Evolutionary conservation across 2,113 vertebrate genomes (phyloP).

Genomic region (Seriola quinqueradiata): DNA sequence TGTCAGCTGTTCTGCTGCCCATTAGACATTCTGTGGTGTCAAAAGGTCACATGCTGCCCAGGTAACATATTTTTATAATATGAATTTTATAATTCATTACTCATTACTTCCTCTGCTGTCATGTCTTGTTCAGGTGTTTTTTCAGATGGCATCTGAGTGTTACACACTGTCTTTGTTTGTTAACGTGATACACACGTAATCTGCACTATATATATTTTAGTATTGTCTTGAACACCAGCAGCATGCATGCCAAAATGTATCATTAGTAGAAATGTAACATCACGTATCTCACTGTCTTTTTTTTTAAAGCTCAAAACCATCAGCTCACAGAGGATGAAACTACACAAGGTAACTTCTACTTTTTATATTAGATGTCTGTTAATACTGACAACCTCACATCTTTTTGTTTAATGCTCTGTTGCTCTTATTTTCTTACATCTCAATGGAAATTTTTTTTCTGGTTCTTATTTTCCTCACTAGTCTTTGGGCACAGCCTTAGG

Average conservation of each 20-base stretch:
- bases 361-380: neutral
- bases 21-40: slow-evolving; percentile 30
- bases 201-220: neutral
- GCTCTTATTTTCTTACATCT: neutral
- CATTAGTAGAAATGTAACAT: neutral
- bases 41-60: slow-evolving; percentile 32
- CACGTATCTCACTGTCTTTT: neutral
- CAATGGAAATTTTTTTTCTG: neutral
- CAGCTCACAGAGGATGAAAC: slow-evolving; percentile 12
- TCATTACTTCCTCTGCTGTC: neutral
- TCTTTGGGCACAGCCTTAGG: neutral
- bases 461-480: neutral
- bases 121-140: too few relatives aligned
- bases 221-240: neutral
- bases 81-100: neutral
- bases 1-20: slow-evolving; percentile 72
- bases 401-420: neutral
- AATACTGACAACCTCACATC: neutral
- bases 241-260: neutral
- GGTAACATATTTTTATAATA: slow-evolving; percentile 42
- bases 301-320: slow-evolving; percentile 38
- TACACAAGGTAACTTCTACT: slow-evolving; percentile 54
- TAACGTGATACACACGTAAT: neutral
- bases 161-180: neutral
- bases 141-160: neutral